Percentiles rank a stretch among this genome's conserved stretches.
Conservation (phyloP, 2,888 invertebrate genomes). For the Cryptus armator region DNA sequence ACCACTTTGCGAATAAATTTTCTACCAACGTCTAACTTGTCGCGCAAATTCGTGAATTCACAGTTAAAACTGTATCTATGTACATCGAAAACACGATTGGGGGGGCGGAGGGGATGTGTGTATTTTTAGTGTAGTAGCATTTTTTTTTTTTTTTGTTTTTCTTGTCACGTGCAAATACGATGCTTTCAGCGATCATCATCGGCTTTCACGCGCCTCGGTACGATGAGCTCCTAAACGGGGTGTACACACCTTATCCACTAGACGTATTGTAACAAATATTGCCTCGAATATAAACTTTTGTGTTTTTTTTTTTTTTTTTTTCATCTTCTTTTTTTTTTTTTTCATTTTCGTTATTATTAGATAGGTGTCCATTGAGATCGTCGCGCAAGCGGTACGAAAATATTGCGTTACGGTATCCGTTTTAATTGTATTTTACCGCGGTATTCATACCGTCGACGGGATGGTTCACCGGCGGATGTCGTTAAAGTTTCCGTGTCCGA, state of each 20-base stretch:
- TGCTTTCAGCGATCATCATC: conserved; percentile 60
- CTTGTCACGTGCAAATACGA: conserved; percentile 53
- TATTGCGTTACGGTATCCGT: no score
- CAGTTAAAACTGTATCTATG: conserved; percentile 34
- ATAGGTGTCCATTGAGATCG: no score
- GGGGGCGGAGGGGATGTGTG: conserved; percentile 18
- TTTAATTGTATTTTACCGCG: no score
- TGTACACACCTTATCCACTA: conserved; percentile 79
- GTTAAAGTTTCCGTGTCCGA: no score
- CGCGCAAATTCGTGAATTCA: conserved; percentile 26
- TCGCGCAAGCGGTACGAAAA: no score
- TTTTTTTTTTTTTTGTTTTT: conserved; percentile 30
- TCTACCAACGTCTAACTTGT: conserved; percentile 28
- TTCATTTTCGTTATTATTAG: conserved; percentile 36
- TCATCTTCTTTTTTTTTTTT: conserved; percentile 68
- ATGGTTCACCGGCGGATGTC: no score
- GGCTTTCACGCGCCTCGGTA: conserved; percentile 46
- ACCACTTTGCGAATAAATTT: conserved; percentile 45
- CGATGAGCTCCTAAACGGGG: conserved; percentile 65
- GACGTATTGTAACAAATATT: conserved; percentile 84
- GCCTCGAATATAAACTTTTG: conserved; percentile 83
- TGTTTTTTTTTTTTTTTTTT: conserved; percentile 61
- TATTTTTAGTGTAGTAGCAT: conserved; percentile 41
- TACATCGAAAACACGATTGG: conserved; percentile 44
- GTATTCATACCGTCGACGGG: no score